phyloP scores from a whole-genome alignment of 2,888 invertebrate genomes.

The Seladonia tumulorum region DNA sequence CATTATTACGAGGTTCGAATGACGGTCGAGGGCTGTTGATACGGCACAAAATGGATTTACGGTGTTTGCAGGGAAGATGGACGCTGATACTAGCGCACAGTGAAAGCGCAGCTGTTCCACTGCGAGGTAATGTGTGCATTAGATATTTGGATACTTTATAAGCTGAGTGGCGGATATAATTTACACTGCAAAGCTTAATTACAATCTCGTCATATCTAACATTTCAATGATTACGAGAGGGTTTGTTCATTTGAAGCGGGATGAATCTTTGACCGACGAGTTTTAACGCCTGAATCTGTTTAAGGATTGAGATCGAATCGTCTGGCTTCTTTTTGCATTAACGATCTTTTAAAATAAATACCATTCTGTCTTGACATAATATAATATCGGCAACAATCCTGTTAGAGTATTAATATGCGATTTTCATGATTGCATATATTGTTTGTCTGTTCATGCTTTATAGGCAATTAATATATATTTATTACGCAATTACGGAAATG shows the following conservation, averaged over 20 bases:
- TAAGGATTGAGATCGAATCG: background rate
- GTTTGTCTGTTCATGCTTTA: background rate
- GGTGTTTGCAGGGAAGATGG: conserved; percentile 56
- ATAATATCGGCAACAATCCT: background rate
- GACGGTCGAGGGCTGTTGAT: conserved; percentile 52
- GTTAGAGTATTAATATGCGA: background rate
- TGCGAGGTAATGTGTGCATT: conserved; percentile 6
- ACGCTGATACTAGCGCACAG: conserved; percentile 44
- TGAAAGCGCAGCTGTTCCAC: conserved; percentile 36
- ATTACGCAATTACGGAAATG: conserved; percentile 1
- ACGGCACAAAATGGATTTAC: conserved; percentile 27
- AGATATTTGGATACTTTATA: conserved; percentile 35
- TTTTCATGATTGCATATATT: background rate
- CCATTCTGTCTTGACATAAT: background rate
- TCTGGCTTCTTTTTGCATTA: background rate
- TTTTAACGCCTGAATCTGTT: background rate
- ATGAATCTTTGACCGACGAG: background rate
- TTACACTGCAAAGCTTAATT: conserved; percentile 12
- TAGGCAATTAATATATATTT: background rate
- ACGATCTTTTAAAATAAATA: background rate
- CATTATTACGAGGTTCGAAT: conserved; percentile 44
- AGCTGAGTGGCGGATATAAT: conserved; percentile 19
- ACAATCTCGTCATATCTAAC: background rate
- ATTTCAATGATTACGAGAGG: background rate
- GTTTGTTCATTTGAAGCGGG: background rate